Evolutionary conservation across 2,113 vertebrate genomes (phyloP).

Genomic region (Agelaius tricolor): DNA sequence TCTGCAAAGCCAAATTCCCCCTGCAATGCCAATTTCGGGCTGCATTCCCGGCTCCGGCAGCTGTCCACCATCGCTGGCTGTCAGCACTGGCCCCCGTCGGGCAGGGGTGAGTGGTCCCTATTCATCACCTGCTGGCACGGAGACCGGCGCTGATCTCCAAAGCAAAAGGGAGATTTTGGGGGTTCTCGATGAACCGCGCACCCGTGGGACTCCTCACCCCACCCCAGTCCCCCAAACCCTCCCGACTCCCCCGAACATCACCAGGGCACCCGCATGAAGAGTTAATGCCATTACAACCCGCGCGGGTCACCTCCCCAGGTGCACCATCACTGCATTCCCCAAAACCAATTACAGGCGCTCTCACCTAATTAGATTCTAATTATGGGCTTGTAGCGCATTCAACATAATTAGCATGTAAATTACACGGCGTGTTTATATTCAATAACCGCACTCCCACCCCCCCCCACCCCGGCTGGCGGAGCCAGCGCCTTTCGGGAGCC

Average conservation of each 20-base stretch:
- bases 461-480: background rate
- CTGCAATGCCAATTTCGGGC: background rate
- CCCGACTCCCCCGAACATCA: background rate
- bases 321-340: slow-evolving; percentile 53
- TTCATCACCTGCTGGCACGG: accelerated
- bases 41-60: background rate
- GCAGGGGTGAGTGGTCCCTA: background rate
- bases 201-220: background rate
- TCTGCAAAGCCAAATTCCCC: background rate
- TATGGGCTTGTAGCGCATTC: slow-evolving; percentile 78
- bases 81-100: background rate
- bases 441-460: slow-evolving; percentile 64
- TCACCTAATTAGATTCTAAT: slow-evolving; percentile 85
- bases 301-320: slow-evolving; percentile 62
- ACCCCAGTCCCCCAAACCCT: background rate
- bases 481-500: background rate
- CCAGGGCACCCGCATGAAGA: background rate
- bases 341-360: slow-evolving; percentile 77
- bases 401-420: slow-evolving; percentile 85
- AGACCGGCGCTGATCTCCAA: background rate
- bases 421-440: slow-evolving; percentile 80
- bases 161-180: background rate
- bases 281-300: background rate
- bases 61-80: background rate
- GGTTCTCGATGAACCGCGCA: background rate